phyloP scores from a whole-genome alignment of 2,888 invertebrate species.

The Drosophila emarginata region DNA sequence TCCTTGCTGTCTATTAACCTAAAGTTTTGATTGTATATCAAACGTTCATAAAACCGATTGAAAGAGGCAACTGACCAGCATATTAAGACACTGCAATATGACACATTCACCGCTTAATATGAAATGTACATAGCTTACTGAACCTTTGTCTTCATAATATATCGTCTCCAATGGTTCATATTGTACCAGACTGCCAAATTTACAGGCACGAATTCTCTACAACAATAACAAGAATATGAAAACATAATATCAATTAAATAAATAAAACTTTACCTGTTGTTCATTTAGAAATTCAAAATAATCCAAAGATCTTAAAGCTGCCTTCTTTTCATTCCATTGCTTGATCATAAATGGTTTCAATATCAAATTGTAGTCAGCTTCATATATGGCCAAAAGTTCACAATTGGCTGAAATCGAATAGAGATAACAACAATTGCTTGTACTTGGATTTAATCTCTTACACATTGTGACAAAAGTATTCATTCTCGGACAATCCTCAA shows the following conservation, averaged over 20 bases:
- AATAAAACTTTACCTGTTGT: conserved; percentile 79
- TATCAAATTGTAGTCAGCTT: conserved; percentile 84
- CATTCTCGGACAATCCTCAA: conserved; percentile 58
- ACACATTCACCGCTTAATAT: conserved; percentile 81
- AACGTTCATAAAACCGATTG: no score
- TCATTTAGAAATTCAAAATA: conserved; percentile 76
- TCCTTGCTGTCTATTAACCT: conserved; percentile 22
- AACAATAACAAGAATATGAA: no score
- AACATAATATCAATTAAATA: no score
- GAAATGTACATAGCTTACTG: conserved; percentile 77
- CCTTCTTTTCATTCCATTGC: conserved; percentile 77
- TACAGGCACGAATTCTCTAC: conserved; percentile 67
- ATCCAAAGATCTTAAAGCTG: conserved; percentile 69
- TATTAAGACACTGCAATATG: conserved; percentile 80
- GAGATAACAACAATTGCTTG: no score
- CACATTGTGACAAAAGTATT: conserved; percentile 60
- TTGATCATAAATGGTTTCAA: conserved; percentile 72
- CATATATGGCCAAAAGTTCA: conserved; percentile 86
- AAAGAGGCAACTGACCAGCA: conserved; percentile 54
- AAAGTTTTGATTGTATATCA: no score
- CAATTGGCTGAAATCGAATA: conserved; percentile 83
- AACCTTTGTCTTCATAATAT: conserved; percentile 76
- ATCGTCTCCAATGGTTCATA: conserved; percentile 79
- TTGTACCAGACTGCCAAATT: conserved; percentile 67
- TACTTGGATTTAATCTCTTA: no score